Percentiles rank a stretch among this genome's conserved stretches.
phyloP scores from a whole-genome alignment of 2,113 vertebrate genomes.

The Carassius auratus region DNA sequence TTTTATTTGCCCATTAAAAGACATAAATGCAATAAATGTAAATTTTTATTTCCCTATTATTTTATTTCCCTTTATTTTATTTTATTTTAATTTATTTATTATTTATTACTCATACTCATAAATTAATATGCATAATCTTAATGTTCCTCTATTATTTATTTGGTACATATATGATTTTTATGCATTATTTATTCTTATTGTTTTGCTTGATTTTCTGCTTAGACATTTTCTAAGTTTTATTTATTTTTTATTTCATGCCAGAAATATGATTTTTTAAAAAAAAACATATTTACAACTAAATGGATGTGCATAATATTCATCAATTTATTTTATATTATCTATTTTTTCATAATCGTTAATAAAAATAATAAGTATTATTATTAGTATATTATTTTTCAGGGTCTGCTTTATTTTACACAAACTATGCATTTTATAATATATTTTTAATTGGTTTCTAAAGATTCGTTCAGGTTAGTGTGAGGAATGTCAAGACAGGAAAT shows the following conservation, averaged over 20 bases:
- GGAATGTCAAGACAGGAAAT: constrained; percentile 41
- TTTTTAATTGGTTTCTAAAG: constrained; percentile 3
- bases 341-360: no score
- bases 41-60: background rate
- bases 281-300: background rate
- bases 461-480: constrained; percentile 23
- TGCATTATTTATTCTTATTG: no score
- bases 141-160: background rate
- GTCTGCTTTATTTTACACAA: background rate
- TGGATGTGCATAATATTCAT: background rate
- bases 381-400: background rate
- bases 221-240: background rate
- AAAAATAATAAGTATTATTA: background rate
- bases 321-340: background rate
- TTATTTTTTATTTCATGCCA: background rate
- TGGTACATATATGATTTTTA: background rate
- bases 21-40: background rate
- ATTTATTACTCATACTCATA: background rate
- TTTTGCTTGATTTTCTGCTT: no score
- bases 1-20: no score
- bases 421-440: background rate
- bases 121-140: background rate
- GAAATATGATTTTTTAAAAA: no score
- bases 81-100: no score
- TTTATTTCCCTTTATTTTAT: no score